A percentile compares a stretch with the other conserved stretches of the same genome.
Evolutionary conservation across 2,797 vertebrate species (phyloP).

Genomic region (Pelochelys cantorii): DNA sequence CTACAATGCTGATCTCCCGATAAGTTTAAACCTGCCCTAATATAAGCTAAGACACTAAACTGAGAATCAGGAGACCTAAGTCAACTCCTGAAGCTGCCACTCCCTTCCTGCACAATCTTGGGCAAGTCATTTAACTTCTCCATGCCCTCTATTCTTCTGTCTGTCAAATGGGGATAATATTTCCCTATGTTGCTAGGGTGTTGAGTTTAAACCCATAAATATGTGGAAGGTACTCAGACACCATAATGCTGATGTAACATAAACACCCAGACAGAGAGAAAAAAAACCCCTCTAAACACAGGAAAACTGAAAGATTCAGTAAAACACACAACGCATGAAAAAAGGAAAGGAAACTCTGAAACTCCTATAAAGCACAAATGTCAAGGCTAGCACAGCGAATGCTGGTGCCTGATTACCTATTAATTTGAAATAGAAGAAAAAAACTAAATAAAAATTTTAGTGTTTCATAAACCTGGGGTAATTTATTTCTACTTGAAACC

Average conservation of each 20-base stretch:
- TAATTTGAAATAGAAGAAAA: background rate
- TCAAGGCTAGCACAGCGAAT: constrained; percentile 23
- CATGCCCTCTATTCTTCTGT: background rate
- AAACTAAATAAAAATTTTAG: background rate
- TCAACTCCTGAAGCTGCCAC: background rate
- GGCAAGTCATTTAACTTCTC: background rate
- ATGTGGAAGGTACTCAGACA: background rate
- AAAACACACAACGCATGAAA: constrained; percentile 20
- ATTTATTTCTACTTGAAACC: constrained; percentile 4
- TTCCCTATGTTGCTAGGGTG: background rate
- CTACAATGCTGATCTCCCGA: too few species aligned
- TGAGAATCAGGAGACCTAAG: background rate
- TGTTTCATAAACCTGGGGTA: background rate
- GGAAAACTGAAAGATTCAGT: constrained; percentile 20
- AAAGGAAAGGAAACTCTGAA: constrained; percentile 25
- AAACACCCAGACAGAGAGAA: background rate
- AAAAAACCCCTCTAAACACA: background rate
- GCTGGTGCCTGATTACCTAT: background rate
- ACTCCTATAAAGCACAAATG: constrained; percentile 30
- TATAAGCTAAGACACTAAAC: background rate
- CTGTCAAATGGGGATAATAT: background rate
- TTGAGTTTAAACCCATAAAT: background rate
- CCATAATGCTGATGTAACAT: background rate
- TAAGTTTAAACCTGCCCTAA: background rate
- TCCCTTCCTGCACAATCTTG: background rate